Conservation (phyloP, 53 echinoderm and acorn worm species). For the Apostichopus leukothele region DNA sequence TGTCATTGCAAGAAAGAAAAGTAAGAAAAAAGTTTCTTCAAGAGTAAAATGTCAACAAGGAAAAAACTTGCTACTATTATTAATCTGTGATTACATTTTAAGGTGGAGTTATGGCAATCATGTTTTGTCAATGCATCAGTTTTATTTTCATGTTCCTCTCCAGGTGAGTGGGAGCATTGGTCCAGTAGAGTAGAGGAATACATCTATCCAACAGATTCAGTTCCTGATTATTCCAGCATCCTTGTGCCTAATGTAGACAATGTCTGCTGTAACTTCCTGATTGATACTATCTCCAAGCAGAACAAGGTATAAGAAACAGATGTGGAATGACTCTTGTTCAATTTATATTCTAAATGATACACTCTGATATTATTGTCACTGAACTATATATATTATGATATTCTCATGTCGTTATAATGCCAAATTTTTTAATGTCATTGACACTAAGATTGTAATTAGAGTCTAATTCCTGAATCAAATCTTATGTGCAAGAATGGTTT, state of each 20-base stretch:
- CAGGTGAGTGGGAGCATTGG: conserved; percentile 99
- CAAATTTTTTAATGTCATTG: too few relatives aligned
- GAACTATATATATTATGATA: not conserved
- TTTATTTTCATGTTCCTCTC: not conserved
- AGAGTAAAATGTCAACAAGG: too few relatives aligned
- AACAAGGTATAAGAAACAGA: conserved; percentile 63
- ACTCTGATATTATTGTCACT: not conserved
- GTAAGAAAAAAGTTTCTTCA: too few relatives aligned
- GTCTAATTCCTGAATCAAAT: too few relatives aligned
- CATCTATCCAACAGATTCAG: conserved; percentile 90
- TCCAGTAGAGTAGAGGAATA: conserved; percentile 95
- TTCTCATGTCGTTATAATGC: not conserved
- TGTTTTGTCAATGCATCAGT: not conserved
- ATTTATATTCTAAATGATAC: not conserved
- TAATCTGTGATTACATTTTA: too few relatives aligned
- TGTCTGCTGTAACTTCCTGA: conserved; percentile 89
- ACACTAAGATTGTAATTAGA: too few relatives aligned
- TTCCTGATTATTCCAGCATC: conserved; percentile 92
- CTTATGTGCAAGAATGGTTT: too few relatives aligned
- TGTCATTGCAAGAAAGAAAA: too few relatives aligned
- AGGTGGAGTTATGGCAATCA: too few relatives aligned
- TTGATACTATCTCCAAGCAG: conserved; percentile 87
- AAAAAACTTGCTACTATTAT: too few relatives aligned
- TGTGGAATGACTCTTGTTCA: not conserved
- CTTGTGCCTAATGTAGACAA: conserved; percentile 98